phyloP scores from a whole-genome alignment of 92 coral and sea anemone genomes.

The Epizoanthus ramosus region DNA sequence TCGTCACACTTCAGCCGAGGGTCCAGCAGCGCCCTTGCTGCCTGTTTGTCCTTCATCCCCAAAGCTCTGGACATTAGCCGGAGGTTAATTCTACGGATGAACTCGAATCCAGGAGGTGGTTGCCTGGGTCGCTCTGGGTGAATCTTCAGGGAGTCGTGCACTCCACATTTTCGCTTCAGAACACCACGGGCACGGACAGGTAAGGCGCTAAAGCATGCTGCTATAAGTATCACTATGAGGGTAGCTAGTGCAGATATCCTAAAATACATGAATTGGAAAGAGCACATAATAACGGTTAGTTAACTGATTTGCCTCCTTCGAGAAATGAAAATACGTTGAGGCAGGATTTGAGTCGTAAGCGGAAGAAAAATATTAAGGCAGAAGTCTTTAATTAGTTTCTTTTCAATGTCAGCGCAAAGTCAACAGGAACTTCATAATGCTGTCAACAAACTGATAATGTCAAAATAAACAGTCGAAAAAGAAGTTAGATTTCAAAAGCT shows the following conservation, averaged over 20 bases:
- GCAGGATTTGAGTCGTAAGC: not conserved
- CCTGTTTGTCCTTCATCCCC: constrained; percentile 48
- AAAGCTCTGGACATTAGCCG: constrained; percentile 49
- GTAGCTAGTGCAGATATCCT: not conserved
- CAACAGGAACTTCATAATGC: not conserved
- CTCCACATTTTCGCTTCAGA: constrained; percentile 63
- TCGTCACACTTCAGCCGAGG: constrained; percentile 62
- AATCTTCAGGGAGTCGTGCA: constrained; percentile 45
- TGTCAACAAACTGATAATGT: constrained; percentile 11
- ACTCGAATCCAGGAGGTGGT: constrained; percentile 51
- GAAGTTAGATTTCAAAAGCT: constrained; percentile 12
- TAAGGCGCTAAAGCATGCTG: not conserved
- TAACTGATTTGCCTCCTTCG: too few species aligned
- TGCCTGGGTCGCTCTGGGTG: constrained; percentile 62
- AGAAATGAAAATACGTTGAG: not conserved
- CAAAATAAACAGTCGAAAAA: not conserved
- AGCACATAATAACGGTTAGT: not conserved
- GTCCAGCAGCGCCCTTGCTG: constrained; percentile 46
- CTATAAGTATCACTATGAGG: not conserved
- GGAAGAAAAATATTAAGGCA: not conserved
- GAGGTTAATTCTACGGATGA: constrained; percentile 36
- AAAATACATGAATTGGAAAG: not conserved
- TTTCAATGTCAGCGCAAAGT: constrained; percentile 3
- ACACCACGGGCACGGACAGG: not conserved
- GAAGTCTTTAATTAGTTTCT: constrained; percentile 28